These are phyloP conservation scores for Torymus texanus DNA, from an alignment of 2,888 invertebrate genomes.

Conservation along the genomic window DNA sequence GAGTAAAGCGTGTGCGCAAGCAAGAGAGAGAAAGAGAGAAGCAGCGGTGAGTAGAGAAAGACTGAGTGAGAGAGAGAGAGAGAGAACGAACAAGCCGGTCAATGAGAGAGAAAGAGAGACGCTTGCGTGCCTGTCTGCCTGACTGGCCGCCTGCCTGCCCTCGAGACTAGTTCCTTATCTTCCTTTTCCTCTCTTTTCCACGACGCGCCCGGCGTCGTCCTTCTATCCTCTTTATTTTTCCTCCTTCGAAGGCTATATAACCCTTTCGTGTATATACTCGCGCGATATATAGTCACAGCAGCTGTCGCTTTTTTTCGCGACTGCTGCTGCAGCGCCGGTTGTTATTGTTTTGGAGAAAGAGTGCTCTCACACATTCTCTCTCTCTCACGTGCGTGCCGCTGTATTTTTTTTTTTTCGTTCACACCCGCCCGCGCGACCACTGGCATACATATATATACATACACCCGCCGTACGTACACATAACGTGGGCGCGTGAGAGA, in stretches of 20 bases:
- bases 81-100: constrained; percentile 8
- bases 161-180: constrained; percentile 10
- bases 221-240: constrained; percentile 12
- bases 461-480: too few species aligned
- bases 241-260: too few species aligned
- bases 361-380: too few species aligned
- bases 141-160: background rate
- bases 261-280: too few species aligned
- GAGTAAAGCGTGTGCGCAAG: too few species aligned
- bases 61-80: background rate
- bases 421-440: too few species aligned
- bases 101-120: constrained; percentile 36
- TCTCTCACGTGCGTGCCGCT: background rate
- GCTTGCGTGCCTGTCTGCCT: background rate
- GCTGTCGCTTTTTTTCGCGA: background rate
- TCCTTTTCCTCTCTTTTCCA: constrained; percentile 5
- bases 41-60: constrained; percentile 14
- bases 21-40: too few species aligned
- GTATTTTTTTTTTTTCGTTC: background rate
- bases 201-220: background rate
- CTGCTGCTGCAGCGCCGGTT: background rate
- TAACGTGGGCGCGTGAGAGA: background rate
- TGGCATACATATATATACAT: too few species aligned
- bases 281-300: too few species aligned
- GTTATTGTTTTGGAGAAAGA: constrained; percentile 12